phyloP scores from a whole-genome alignment of 2,113 vertebrate genomes.

The Pituophis catenifer region DNA sequence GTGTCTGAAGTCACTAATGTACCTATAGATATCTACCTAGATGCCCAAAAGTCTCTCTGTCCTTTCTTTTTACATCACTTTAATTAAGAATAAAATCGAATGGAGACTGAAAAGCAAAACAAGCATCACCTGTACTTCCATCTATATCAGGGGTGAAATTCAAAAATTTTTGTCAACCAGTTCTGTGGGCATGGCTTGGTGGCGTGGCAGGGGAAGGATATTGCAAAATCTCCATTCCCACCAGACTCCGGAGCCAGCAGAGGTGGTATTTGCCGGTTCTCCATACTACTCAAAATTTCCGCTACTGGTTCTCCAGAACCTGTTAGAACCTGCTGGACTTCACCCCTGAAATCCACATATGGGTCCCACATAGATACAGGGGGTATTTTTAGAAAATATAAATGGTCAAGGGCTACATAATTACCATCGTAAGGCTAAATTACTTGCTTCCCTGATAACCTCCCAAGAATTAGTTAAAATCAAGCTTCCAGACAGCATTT shows the following conservation, averaged over 20 bases:
- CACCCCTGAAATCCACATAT: not conserved
- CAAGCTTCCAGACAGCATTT: not conserved
- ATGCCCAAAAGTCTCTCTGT: not conserved
- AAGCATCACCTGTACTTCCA: not conserved
- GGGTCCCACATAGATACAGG: not conserved
- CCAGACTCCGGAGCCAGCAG: no score
- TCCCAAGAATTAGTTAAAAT: not conserved
- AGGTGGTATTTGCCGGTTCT: no score
- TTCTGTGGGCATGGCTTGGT: no score
- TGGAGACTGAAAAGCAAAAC: not conserved
- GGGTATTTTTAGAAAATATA: not conserved
- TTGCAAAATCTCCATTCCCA: no score
- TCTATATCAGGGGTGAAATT: not conserved
- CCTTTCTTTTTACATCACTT: not conserved
- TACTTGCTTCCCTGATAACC: not conserved
- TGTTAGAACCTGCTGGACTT: no score
- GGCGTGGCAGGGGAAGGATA: no score
- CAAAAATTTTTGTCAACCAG: no score
- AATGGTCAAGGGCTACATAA: not conserved
- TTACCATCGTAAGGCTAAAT: not conserved
- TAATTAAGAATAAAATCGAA: not conserved
- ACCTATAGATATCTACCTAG: not conserved
- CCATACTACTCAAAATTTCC: no score
- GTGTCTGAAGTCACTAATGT: not conserved
- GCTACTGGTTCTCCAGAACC: no score